Base-by-base conservation (phyloP, 2,797 vertebrate species). In the Delichon dasypus region DNA sequence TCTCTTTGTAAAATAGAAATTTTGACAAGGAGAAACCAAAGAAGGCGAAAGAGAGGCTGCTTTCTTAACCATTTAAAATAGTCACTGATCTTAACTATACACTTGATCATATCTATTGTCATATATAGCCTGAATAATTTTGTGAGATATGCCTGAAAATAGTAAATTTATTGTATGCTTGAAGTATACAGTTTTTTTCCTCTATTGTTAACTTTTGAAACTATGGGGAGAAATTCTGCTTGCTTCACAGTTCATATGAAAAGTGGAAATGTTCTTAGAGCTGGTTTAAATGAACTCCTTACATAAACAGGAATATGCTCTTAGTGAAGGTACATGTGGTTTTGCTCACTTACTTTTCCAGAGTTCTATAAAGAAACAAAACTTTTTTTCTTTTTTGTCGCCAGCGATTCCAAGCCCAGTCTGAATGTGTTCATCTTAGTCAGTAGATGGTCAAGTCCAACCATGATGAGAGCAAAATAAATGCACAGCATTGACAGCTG, bases 361-460 rank as follows among this genome's bases (percentile, higher is more conserved):
- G 70, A 93, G 2, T 44, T 83, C 54, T 72, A 0, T 78, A 54
- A 84, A 75, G 51, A 75, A 85, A 62, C 8, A 48, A 72, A 73
- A 22, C 2, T 0, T 30, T 68, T 66, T 65, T 76, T 64, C 71
- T 50, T 26, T 80, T 85, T 87, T 79, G 8, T 51, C 48, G 75
- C 16, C 20, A 73, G 38, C 0, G 1, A 45, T 70, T 86, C 45
- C 66, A 55, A 78, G 60, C 29, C 6, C 32, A 55, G 23, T 76
- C 44, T 92, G 58, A 84, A 88, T 92, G 48, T 90, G 27, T 72
- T 91, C 22, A 51, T 66, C 48, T 66, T 62, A 91, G 73, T 70
- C 40, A 61, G 58, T n/a, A 64, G 66, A 67, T 87, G 73, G 67
- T 40, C 82, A 80, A 11, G 80, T 90, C 84, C 72, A 87, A 16